phyloP scores from a whole-genome alignment of 2,888 invertebrate genomes.

The Chrysina gloriosa region DNA sequence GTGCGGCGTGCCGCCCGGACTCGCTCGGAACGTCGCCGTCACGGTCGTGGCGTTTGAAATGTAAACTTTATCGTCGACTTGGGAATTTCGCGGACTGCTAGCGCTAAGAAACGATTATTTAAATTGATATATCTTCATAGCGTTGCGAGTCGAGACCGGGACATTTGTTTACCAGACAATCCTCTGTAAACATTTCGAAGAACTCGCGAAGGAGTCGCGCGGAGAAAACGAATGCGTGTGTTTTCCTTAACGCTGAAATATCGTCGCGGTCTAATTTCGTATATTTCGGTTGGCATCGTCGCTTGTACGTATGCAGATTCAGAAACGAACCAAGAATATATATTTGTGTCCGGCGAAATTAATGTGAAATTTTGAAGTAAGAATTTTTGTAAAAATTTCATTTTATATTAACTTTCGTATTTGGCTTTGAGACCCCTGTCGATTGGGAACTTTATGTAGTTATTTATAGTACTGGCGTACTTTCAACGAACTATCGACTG shows the following conservation, averaged over 20 bases:
- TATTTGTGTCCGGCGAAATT: conserved; percentile 24
- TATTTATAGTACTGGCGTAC: too few relatives aligned
- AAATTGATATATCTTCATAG: conserved; percentile 41
- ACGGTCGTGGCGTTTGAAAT: conserved; percentile 10
- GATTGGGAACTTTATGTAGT: too few relatives aligned
- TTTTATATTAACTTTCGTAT: too few relatives aligned
- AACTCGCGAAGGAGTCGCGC: conserved; percentile 19
- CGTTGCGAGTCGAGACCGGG: conserved; percentile 15
- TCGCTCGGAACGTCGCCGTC: too few relatives aligned
- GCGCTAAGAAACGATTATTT: conserved; percentile 37
- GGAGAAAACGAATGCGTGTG: conserved; percentile 23
- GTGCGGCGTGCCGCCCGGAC: neutral
- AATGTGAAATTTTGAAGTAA: neutral
- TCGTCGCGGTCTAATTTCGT: conserved; percentile 16
- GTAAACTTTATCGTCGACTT: conserved; percentile 23
- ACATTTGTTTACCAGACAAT: conserved; percentile 36
- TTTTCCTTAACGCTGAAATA: conserved; percentile 38
- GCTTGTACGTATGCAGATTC: too few relatives aligned
- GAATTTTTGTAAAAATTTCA: neutral
- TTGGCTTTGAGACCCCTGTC: too few relatives aligned
- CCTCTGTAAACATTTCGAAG: conserved; percentile 37
- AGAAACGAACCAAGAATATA: too few relatives aligned
- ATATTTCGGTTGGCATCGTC: too few relatives aligned
- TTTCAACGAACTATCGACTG: too few relatives aligned
- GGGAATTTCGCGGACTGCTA: conserved; percentile 12